Evolutionary conservation across 2,113 vertebrate species (phyloP), one percentile per base, ranked within the genome.

Genomic region (Cathartes aura): DNA sequence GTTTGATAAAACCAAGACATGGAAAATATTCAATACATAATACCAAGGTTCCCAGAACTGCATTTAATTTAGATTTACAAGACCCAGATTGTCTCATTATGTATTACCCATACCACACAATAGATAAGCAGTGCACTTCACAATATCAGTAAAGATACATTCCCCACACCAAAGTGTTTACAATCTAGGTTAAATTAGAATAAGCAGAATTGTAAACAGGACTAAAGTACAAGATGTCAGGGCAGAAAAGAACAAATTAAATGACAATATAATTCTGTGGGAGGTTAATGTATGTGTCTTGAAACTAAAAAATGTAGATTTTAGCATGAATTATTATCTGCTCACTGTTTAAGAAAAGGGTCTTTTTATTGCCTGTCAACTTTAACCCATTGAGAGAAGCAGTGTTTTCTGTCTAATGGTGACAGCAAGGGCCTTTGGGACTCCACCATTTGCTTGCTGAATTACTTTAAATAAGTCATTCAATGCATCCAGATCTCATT

Each of bases 1-100:
- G 72, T 36, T 93, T 93, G 42, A 80, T 60, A 94, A 78, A 67
- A 96, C 17, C 30, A 94, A 80, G 30, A 21, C 59, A 60, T 71
- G 36, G 64, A 88, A 97, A 96, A 88, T 89, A 86, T 89, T 97
- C 82, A 95, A 30, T 40, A 55, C 95, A 85, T 89, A 90, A 80
- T 80, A 88, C 55, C 82, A 89, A 82, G 21, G 6, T 95, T 91
- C 81, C 32, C 48, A 95, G 87, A 96, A 91, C 12, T 64, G 60
- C 34, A 20, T 90, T 91, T 93, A 74, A 55, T 88, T 97, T 93
- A 75, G n/a, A 82, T 68, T 91, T 94, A 74, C n/a, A 62, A 53
- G 17, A 53, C 62, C 20, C 27, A 98, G 82, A 72, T 45, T 82
- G 47, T 87, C 38, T 87, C 52, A 79, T 43, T 73, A 42, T 45